Conservation (phyloP, 1,140 invertebrate species). For the Amphibalanus amphitrite region DNA sequence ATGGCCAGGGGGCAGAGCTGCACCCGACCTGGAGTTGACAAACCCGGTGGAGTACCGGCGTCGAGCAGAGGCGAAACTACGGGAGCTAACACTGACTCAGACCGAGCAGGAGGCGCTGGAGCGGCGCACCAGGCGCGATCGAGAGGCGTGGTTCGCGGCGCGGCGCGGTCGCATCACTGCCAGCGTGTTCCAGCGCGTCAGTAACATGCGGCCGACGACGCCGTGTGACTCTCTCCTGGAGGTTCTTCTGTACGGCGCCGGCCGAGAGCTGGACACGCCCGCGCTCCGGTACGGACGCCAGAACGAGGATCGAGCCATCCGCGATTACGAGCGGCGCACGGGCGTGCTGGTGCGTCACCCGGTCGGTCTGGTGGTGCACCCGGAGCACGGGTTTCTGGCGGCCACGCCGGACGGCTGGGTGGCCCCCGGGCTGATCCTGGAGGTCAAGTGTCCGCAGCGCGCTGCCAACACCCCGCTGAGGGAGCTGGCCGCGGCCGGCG, state of each 20-base stretch:
- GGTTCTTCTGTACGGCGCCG: background rate
- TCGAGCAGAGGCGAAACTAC: background rate
- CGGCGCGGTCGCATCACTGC: background rate
- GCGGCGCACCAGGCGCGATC: background rate
- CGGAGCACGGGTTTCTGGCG: background rate
- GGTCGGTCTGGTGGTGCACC: background rate
- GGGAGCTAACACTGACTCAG: background rate
- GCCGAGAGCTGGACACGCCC: background rate
- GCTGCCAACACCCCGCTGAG: background rate
- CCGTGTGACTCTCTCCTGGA: background rate
- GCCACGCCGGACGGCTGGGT: background rate
- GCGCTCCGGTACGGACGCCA: background rate
- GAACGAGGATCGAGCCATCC: background rate
- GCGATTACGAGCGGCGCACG: background rate
- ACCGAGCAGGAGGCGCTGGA: background rate
- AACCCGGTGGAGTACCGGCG: background rate
- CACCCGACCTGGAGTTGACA: background rate
- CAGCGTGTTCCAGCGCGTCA: background rate
- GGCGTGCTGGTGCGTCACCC: background rate
- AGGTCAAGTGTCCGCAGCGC: background rate
- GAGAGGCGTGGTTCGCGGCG: background rate
- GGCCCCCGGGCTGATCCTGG: background rate
- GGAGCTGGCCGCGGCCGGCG: background rate
- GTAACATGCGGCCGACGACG: background rate
- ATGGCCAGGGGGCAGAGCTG: no score